A percentile compares a stretch with the other conserved stretches of the same genome.
These are phyloP conservation scores for Neosilurus mollespiculum DNA, from an alignment of 2,797 vertebrate genomes.

Conservation along the genomic window DNA sequence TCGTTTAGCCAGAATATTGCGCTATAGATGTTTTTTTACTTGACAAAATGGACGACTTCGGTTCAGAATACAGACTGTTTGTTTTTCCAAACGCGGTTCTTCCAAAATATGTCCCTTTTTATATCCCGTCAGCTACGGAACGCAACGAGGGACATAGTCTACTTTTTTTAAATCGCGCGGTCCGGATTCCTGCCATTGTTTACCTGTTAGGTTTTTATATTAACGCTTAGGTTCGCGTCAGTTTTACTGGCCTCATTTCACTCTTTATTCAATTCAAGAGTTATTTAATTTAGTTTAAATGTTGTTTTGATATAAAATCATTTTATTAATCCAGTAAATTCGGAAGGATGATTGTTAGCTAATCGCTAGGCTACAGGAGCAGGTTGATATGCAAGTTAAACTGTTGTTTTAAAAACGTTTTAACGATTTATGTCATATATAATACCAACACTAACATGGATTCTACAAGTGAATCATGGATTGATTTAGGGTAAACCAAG, in stretches of 20 bases:
- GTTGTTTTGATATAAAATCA: too few relatives aligned
- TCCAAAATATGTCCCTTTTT: not conserved
- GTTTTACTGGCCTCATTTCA: not conserved
- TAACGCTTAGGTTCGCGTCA: not conserved
- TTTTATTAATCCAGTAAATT: not conserved
- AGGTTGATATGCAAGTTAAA: not conserved
- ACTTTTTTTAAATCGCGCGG: not conserved
- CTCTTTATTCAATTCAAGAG: not conserved
- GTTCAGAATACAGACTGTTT: not conserved
- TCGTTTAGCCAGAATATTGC: not conserved
- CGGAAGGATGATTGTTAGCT: not conserved
- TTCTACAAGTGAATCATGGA: not conserved
- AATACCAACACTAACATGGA: too few relatives aligned
- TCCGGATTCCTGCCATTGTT: not conserved
- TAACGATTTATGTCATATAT: too few relatives aligned
- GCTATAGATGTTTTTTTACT: not conserved
- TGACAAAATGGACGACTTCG: not conserved
- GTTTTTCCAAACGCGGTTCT: not conserved
- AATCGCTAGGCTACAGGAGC: not conserved
- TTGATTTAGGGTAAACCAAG: not conserved
- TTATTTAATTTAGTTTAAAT: not conserved
- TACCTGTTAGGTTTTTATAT: not conserved
- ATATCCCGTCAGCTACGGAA: not conserved
- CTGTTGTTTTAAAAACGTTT: not conserved
- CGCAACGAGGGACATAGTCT: not conserved